These are phyloP conservation scores for Petrocephalus zakoni DNA, from an alignment of 2,113 vertebrate genomes.

Conservation along the genomic window DNA sequence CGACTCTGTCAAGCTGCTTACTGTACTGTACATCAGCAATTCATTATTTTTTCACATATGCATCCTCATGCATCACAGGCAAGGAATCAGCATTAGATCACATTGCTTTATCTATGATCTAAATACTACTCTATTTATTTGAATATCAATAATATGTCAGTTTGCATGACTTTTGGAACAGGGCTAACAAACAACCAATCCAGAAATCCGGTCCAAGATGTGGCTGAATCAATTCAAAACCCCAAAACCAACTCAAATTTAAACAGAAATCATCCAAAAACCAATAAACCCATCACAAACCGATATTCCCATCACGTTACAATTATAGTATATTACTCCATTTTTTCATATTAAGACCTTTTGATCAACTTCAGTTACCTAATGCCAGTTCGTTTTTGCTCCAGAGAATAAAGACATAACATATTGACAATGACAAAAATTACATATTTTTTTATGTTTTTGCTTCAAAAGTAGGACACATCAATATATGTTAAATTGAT, in stretches of 20 bases:
- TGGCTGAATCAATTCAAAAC: not conserved
- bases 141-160: not conserved
- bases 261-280: not conserved
- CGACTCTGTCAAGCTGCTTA: not conserved
- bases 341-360: not conserved
- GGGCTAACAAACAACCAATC: not conserved
- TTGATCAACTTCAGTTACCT: not conserved
- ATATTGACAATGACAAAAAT: too few relatives aligned
- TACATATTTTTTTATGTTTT: not conserved
- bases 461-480: not conserved
- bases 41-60: not conserved
- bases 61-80: not conserved
- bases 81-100: not conserved
- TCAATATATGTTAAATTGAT: not conserved
- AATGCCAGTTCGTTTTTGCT: not conserved
- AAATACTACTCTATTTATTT: not conserved
- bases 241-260: not conserved
- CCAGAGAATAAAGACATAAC: not conserved
- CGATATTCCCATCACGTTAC: not conserved
- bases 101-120: not conserved
- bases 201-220: not conserved
- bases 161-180: not conserved
- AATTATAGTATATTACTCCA: not conserved
- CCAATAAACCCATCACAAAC: not conserved
- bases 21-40: not conserved